Evolutionary conservation across 2,888 invertebrate species (phyloP), one percentile per base, ranked within the genome.

Genomic region (Campoplex nolae): DNA sequence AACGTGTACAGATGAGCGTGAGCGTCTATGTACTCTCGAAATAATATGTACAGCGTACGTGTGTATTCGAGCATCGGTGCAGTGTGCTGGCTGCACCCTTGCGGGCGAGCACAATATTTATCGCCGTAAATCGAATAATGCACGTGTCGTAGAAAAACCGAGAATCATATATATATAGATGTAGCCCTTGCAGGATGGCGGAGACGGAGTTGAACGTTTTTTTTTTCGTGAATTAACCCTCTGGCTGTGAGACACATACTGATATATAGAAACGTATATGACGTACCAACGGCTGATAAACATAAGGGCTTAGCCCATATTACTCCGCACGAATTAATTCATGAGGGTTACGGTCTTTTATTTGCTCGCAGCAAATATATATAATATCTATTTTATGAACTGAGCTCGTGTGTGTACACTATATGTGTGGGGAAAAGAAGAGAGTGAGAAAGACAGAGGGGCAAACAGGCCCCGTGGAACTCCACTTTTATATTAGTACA

Each of bases 51-150:
- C 77, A 23, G 38, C 54, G 16, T 68, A 11, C 58, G 73, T 38
- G 38, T 80, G 51, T 67, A 78, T 35, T 38, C 65, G 56, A 71
- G 51, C 38, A 38, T 13, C 62, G 76, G 8, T 42, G 78, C 70
- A 54, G 51, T 75, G 79, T 83, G 75, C 18, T 18, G 38, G 18
- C 28, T 67, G 42, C 62, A 71, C 23, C 65, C 65, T 56, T 76
- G 32, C 56, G 54, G 80, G 45, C 75, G 68, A 78, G 73, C 74
- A 82, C 89, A 90, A 91, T 91, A 91, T 91, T 91, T 91, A 91
- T 91, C 90, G 90, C 80, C 88, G 87, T 82, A 88, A 90, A 88
- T 88, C 89, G 91, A 91, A 90, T 92, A 92, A 92, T 90, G 87
- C 88, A 84, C 88, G 86, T 88, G 88, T 89, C 86, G 84, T 62